Base-by-base conservation (phyloP, 2,113 vertebrate species). In the Lutjanus erythropterus region DNA sequence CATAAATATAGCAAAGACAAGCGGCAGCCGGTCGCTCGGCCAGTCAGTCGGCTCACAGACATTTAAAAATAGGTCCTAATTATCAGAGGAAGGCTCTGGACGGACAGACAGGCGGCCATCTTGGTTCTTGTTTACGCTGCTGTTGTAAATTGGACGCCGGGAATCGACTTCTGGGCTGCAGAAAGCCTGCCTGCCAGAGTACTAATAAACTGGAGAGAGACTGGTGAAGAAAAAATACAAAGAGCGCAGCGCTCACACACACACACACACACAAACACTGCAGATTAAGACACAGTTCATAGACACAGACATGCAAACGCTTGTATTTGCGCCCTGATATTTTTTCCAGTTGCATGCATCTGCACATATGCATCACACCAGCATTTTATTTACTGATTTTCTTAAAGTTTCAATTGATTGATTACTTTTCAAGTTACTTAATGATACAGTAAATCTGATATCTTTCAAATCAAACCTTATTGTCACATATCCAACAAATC, bases 31-130 rank as follows among this genome's bases (percentile, higher is more conserved):
- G 59, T 25, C 6, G 46, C 56, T 47, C 47, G 33, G 67, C 52
- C 81, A 52, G 67, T 80, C 81, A 69, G 70, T 33, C 9, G 10
- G 39, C 67, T 55, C 42, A 0, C 12, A 85, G 71, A 84, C 71
- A 37, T 71, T 84, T 83, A 87, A 78, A 90, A 88, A 86, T 78
- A 85, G 76, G 39, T 55, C 61, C 71, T 80, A 85, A 81, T 88
- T 83, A 89, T 83, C 59, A 69, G 67, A 79, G 19, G 29, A 50
- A 16, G 77, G 73, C 44, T 81, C 41, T n/a, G n/a, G 83, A 71
- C 3, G 1, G 76, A 81, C 73, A 53, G 88, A 67, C 71, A 49
- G 53, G 81, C 59, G 25, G 83, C 87, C 85, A 86, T 89, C 71
- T 86, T 85, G 66, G 53, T 60, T 74, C 47, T 75, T 88, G 86